phyloP scores from a whole-genome alignment of 2,888 invertebrate genomes.

The Neocrepidodera transversa region DNA sequence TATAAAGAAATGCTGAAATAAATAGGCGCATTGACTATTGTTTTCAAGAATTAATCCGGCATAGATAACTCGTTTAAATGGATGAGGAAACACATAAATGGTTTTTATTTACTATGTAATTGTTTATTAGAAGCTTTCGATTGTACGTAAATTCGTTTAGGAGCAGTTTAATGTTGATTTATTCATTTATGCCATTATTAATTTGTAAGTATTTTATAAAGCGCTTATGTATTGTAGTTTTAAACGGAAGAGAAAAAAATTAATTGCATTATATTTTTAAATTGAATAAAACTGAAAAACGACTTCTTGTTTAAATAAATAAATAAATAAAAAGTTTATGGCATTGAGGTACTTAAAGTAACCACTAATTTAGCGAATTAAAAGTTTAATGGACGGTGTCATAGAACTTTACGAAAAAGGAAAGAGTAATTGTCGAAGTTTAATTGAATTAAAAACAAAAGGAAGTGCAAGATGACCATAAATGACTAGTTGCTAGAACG shows the following conservation, averaged over 20 bases:
- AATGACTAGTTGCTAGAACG: background rate
- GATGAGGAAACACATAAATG: constrained; percentile 3
- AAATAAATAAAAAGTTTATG: constrained; percentile 1
- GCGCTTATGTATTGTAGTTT: no score
- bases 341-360: background rate
- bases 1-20: no score
- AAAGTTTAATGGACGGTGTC: constrained; percentile 6
- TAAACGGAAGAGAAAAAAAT: no score
- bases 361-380: constrained; percentile 1
- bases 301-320: no score
- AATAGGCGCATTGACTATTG: constrained; percentile 1
- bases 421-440: constrained; percentile 9
- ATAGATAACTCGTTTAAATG: constrained; percentile 8
- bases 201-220: no score
- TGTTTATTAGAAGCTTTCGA: background rate
- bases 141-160: constrained; percentile 15
- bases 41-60: background rate
- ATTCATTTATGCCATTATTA: no score
- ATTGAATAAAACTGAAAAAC: no score
- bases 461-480: constrained; percentile 10
- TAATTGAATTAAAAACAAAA: constrained; percentile 17
- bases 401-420: constrained; percentile 9
- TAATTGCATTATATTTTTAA: no score
- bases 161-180: constrained; percentile 1
- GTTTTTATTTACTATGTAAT: constrained; percentile 3